A percentile compares a stretch with the other conserved stretches of the same genome.
phyloP scores from a whole-genome alignment of 2,113 vertebrate species.

The Silurus meridionalis region DNA sequence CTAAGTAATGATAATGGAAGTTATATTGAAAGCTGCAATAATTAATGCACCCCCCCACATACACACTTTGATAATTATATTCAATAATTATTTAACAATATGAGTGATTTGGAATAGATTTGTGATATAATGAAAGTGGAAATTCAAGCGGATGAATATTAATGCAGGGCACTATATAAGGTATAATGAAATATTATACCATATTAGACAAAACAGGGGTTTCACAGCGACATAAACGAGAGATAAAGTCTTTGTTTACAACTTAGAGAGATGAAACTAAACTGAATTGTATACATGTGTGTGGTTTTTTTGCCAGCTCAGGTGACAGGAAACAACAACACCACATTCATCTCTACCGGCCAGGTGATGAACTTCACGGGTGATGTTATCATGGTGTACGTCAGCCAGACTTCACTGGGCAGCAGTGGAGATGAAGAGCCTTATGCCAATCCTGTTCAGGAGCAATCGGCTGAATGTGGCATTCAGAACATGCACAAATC shows the following conservation, averaged over 20 bases:
- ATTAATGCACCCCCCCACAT: background rate
- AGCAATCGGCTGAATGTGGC: slow-evolving; percentile 78
- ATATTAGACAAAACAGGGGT: background rate
- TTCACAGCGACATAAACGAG: background rate
- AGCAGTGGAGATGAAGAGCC: slow-evolving; percentile 71
- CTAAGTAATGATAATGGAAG: background rate
- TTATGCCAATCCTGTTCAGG: slow-evolving; percentile 85
- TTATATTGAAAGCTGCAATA: background rate
- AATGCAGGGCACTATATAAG: background rate
- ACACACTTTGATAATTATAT: too few species aligned
- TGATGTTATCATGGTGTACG: slow-evolving; percentile 92
- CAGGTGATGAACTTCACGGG: slow-evolving; percentile 98
- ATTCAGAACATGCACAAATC: slow-evolving; percentile 72
- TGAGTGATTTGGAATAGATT: background rate
- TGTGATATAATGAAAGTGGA: background rate
- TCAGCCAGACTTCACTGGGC: slow-evolving; percentile 86
- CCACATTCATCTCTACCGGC: slow-evolving; percentile 96
- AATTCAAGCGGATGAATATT: background rate
- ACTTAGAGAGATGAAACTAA: background rate
- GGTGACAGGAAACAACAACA: slow-evolving; percentile 93
- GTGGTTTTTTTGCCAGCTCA: slow-evolving; percentile 73
- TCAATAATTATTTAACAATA: background rate
- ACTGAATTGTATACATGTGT: background rate
- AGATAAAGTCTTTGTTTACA: background rate
- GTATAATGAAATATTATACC: background rate